Percentiles rank a stretch among this genome's conserved stretches.
phyloP scores from a whole-genome alignment of 2,797 vertebrate species.

The Sciurus carolinensis region DNA sequence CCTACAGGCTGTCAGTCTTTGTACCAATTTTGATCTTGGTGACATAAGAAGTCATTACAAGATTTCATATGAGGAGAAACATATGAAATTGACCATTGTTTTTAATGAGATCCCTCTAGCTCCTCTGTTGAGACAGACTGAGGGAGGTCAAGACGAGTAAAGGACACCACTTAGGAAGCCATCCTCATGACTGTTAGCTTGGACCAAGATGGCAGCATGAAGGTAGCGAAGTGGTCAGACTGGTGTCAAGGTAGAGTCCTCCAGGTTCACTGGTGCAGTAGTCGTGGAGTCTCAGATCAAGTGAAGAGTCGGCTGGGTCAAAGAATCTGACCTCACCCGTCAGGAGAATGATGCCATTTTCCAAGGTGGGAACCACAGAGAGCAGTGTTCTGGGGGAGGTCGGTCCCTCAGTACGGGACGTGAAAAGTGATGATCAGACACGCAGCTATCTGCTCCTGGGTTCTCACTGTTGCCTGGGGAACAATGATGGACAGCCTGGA shows the following conservation, averaged over 20 bases:
- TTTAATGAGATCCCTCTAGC: neutral
- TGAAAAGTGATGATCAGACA: neutral
- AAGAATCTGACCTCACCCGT: neutral
- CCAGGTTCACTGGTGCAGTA: neutral
- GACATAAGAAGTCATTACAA: neutral
- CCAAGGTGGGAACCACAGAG: neutral
- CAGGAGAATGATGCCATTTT: neutral
- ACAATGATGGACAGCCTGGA: neutral
- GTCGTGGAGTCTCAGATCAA: neutral
- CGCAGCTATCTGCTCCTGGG: neutral
- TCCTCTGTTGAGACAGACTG: neutral
- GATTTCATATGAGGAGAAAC: neutral
- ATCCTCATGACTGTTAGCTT: neutral
- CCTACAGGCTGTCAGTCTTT: fast-evolving
- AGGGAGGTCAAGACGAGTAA: neutral
- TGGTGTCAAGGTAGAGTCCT: neutral
- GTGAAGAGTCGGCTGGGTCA: neutral
- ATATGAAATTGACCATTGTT: neutral
- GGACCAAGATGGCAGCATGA: neutral
- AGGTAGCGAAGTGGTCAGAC: neutral
- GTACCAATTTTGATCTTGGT: neutral
- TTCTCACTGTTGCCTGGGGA: neutral
- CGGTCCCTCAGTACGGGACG: neutral
- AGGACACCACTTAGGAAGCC: neutral
- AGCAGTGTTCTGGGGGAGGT: neutral